Evolutionary conservation across 2,888 invertebrate species (phyloP).

Genomic region (Ophraella communa): DNA sequence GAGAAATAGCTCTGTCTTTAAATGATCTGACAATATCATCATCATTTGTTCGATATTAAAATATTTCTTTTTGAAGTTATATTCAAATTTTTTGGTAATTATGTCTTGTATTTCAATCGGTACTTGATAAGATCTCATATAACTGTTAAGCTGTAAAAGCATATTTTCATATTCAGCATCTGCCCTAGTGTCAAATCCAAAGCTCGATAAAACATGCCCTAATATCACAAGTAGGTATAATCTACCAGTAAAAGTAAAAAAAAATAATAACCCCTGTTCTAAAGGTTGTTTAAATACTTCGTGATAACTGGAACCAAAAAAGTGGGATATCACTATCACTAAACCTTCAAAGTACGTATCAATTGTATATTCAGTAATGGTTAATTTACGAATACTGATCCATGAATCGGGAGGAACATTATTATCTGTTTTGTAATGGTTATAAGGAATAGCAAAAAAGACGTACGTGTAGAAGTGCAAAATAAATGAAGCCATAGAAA

Average conservation of each 20-base stretch:
- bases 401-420: not conserved
- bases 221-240: slow-evolving; percentile 45
- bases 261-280: slow-evolving; percentile 40
- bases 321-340: slow-evolving; percentile 15
- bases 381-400: not conserved
- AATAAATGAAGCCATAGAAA: not conserved
- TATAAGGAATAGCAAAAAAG: not conserved
- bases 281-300: slow-evolving; percentile 7
- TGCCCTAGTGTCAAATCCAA: slow-evolving; percentile 49
- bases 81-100: slow-evolving; percentile 62
- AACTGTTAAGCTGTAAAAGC: slow-evolving; percentile 62
- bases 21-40: slow-evolving; percentile 50
- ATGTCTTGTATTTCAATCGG: slow-evolving; percentile 59
- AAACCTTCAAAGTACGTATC: slow-evolving; percentile 13
- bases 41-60: slow-evolving; percentile 60
- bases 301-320: slow-evolving; percentile 10
- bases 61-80: slow-evolving; percentile 62
- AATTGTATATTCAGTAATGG: not conserved
- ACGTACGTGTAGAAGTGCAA: slow-evolving; percentile 4
- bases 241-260: slow-evolving; percentile 44
- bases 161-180: slow-evolving; percentile 60
- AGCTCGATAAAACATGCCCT: slow-evolving; percentile 44
- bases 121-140: slow-evolving; percentile 63
- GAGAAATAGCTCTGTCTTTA: slow-evolving; percentile 59
- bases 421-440: not conserved